Base-by-base conservation (phyloP, 2,888 invertebrate genomes). In the Drosophila paracracens region DNA sequence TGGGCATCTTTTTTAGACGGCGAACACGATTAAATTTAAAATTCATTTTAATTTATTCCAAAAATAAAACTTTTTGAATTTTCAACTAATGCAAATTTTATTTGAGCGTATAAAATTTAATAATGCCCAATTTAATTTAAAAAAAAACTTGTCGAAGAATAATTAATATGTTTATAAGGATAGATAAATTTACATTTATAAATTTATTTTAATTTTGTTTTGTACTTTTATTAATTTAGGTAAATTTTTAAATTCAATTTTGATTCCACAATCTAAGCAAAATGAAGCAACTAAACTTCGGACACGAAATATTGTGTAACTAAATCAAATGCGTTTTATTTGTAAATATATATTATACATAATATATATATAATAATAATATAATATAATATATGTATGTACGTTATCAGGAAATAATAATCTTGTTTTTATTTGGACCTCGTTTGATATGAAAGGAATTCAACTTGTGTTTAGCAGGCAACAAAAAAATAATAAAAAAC, bases 401-500 rank as follows among this genome's bases (percentile, higher is more conserved):
- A 33, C 3, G 33, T 40, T 4, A 16, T 46, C n/a, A 40, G 18
- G 18, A 46, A 57, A 52, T 56, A 38, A 58, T 53, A 62, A 66
- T 62, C 16, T 27, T 13, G 33, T 31, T 48, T 31, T 38, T 51
- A 10, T 60, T 21, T 38, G 33, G 50, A 38, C 38, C 29, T 25
- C 25, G 31, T 43, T n/a, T 53, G 59, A 69, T 66, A 54, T 65
- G 52, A 65, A 72, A 51, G 10, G 52, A 60, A 79, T 75, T 71
- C 52, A 59, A 58, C 61, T 64, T 70, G 36, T 72, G 33, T 73
- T 79, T 67, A 51, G 61, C 66, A 66, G 58, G 38, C 48, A 60
- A 65, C 38, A 29, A 53, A 46, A 7, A 56, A 29, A 6, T 6
- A n/a, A 31, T 8, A 18, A 36, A 51, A 50, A n/a, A 43, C 63